phyloP scores from a whole-genome alignment of 1,140 invertebrate genomes.

The Artemia franciscana region DNA sequence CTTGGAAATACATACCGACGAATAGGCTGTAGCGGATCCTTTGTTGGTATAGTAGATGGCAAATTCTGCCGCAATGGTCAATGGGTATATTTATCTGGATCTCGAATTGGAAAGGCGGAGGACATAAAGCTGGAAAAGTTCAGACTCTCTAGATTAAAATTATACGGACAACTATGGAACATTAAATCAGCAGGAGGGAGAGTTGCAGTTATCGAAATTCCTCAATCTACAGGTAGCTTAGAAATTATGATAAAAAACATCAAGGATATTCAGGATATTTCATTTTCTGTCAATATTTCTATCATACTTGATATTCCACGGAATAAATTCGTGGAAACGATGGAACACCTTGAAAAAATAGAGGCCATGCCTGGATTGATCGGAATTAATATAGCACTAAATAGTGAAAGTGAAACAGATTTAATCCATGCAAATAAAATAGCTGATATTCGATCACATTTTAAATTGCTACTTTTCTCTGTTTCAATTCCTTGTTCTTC shows the following conservation, averaged over 20 bases:
- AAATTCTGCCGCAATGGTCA: background rate
- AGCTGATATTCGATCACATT: too few relatives aligned
- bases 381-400: background rate
- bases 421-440: too few relatives aligned
- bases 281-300: background rate
- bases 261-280: background rate
- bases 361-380: background rate
- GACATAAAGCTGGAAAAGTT: background rate
- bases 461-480: too few relatives aligned
- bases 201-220: background rate
- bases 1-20: background rate
- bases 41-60: background rate
- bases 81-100: background rate
- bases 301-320: background rate
- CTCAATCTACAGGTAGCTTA: background rate
- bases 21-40: background rate
- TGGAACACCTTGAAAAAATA: background rate
- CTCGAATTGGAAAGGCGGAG: background rate
- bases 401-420: too few relatives aligned
- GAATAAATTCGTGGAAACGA: background rate
- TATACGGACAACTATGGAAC: background rate
- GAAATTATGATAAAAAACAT: background rate
- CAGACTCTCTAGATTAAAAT: background rate
- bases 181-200: background rate
- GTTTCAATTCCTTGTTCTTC: too few relatives aligned